Percentiles rank a stretch among this genome's conserved stretches.
Conservation (phyloP, 2,888 invertebrate genomes). For the Xiphydria camelus region DNA sequence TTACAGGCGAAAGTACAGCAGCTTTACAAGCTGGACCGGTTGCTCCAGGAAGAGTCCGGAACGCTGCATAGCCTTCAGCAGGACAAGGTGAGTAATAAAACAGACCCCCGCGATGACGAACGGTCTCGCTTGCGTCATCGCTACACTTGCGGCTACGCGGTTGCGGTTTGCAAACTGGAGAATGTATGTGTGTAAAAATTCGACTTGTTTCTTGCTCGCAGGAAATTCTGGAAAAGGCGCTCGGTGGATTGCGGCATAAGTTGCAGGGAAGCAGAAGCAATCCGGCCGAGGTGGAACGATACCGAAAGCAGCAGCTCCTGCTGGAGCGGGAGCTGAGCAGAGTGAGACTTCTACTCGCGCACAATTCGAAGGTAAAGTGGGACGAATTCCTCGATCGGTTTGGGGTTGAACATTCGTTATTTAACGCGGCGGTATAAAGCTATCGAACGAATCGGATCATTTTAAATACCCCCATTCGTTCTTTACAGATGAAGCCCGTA, state of each 20-base stretch:
- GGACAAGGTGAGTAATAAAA: slow-evolving; percentile 63
- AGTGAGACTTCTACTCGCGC: slow-evolving; percentile 83
- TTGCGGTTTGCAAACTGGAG: too few species aligned
- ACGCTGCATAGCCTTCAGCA: slow-evolving; percentile 74
- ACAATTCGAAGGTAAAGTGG: slow-evolving; percentile 93
- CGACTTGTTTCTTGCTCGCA: slow-evolving; percentile 28
- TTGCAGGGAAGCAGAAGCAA: slow-evolving; percentile 67
- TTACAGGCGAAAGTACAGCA: slow-evolving; percentile 74
- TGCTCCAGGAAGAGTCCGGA: slow-evolving; percentile 75
- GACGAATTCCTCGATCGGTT: too few species aligned
- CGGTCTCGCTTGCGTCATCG: neutral
- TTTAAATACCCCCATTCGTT: slow-evolving; percentile 26
- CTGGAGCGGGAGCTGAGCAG: slow-evolving; percentile 80
- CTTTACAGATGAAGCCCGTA: slow-evolving; percentile 43
- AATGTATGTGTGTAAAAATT: neutral
- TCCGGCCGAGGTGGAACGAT: slow-evolving; percentile 68
- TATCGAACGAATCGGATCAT: too few species aligned
- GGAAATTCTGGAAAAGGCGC: slow-evolving; percentile 71
- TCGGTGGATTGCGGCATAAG: slow-evolving; percentile 67
- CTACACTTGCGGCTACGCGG: neutral
- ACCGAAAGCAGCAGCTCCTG: slow-evolving; percentile 71
- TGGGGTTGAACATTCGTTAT: too few species aligned
- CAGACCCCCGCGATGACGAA: neutral
- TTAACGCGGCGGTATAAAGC: too few species aligned
- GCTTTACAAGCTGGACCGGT: slow-evolving; percentile 73